Evolutionary conservation across 2,797 vertebrate genomes (phyloP).

Genomic region (Phoxinus dragarum): DNA sequence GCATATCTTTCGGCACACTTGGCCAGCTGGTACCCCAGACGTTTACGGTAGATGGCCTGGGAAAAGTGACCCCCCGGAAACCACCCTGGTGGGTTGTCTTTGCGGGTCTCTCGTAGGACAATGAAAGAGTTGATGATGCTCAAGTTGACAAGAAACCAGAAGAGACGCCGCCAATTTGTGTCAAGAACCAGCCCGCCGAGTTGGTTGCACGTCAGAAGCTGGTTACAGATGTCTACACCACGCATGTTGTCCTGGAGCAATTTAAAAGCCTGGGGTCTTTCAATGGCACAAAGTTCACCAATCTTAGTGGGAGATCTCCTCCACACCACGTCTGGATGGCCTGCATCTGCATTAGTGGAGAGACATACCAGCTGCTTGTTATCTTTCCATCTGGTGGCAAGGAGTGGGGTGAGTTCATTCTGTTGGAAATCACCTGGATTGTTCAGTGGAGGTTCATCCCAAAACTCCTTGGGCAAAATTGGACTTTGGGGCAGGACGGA

Average conservation of each 20-base stretch:
- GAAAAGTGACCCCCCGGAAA: conserved; percentile 78
- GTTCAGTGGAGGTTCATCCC: conserved; percentile 69
- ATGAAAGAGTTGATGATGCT: conserved; percentile 83
- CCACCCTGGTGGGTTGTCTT: conserved; percentile 77
- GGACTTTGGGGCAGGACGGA: conserved; percentile 70
- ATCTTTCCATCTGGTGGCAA: conserved; percentile 82
- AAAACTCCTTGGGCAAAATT: conserved; percentile 71
- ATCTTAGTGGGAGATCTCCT: conserved; percentile 73
- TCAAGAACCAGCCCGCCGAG: conserved; percentile 76
- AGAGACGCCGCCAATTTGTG: conserved; percentile 77
- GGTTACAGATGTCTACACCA: conserved; percentile 83
- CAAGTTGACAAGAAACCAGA: conserved; percentile 83
- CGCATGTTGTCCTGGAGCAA: conserved; percentile 84
- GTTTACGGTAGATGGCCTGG: conserved; percentile 77
- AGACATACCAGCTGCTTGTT: conserved; percentile 81
- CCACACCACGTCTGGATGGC: conserved; percentile 76
- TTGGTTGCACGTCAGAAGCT: conserved; percentile 80
- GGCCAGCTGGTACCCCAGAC: conserved; percentile 78
- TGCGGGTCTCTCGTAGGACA: conserved; percentile 78
- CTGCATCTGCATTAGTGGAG: conserved; percentile 74
- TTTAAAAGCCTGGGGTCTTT: conserved; percentile 77
- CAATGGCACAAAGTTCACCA: conserved; percentile 71
- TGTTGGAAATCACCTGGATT: conserved; percentile 76
- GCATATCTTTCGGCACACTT: conserved; percentile 69
- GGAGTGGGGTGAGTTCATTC: conserved; percentile 70